phyloP scores from a whole-genome alignment of 2,797 vertebrate species.

The Simalia tracyae region DNA sequence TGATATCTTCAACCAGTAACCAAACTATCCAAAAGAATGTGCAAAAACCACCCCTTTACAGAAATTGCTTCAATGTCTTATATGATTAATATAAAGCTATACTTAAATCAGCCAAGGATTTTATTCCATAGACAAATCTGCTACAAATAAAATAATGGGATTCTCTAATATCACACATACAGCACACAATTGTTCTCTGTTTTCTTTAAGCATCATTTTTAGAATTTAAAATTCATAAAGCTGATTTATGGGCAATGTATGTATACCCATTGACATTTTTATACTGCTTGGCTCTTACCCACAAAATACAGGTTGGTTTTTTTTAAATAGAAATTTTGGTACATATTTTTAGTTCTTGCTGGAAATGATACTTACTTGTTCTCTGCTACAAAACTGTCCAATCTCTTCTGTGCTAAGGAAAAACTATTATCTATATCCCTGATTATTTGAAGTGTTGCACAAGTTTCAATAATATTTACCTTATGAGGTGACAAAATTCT shows the following conservation, averaged over 20 bases:
- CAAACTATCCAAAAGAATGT: background rate
- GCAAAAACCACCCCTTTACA: background rate
- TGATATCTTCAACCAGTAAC: background rate
- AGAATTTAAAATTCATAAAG: background rate
- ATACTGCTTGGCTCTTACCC: background rate
- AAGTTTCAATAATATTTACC: conserved; percentile 71
- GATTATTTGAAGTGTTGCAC: background rate
- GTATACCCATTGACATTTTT: background rate
- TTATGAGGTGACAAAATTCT: conserved; percentile 88
- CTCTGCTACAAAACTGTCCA: background rate
- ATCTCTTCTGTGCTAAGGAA: background rate
- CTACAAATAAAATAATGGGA: background rate
- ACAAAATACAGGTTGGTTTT: background rate
- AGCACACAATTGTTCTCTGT: background rate
- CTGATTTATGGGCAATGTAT: background rate
- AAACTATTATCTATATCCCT: background rate
- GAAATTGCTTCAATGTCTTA: background rate
- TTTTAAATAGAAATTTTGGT: background rate
- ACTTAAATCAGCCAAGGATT: background rate
- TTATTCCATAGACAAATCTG: background rate
- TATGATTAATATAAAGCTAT: background rate
- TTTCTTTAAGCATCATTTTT: background rate
- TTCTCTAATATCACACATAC: background rate
- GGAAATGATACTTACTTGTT: background rate
- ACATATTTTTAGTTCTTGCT: background rate